A percentile compares a stretch with the other conserved stretches of the same genome.
phyloP scores from a whole-genome alignment of 2,888 invertebrate species.

The Amphiduros pacificus region DNA sequence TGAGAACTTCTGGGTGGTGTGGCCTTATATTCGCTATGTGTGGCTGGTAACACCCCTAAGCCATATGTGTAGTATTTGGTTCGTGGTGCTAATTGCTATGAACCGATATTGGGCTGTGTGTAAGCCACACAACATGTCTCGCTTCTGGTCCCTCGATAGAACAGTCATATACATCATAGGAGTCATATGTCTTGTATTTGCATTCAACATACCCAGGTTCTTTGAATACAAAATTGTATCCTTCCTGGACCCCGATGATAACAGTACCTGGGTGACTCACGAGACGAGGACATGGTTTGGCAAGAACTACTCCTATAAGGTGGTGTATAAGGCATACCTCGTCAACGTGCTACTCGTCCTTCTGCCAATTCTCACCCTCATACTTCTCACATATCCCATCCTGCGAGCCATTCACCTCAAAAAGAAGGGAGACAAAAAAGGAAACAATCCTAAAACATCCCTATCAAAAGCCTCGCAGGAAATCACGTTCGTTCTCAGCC shows the following conservation, averaged over 20 bases:
- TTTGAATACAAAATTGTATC: conserved; percentile 32
- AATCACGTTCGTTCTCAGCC: conserved; percentile 29
- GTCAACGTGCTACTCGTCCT: conserved; percentile 31
- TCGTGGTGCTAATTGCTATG: conserved; percentile 32
- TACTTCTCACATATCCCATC: conserved; percentile 29
- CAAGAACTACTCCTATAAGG: conserved; percentile 21
- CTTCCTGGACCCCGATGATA: neutral
- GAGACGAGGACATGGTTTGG: conserved; percentile 28
- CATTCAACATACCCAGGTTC: conserved; percentile 33
- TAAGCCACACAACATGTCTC: conserved; percentile 24
- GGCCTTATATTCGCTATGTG: conserved; percentile 34
- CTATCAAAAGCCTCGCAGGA: conserved; percentile 14
- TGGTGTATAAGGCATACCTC: conserved; percentile 31
- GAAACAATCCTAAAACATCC: conserved; percentile 13
- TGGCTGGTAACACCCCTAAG: conserved; percentile 32
- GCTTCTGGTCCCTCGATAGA: conserved; percentile 27
- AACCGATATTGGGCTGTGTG: conserved; percentile 37
- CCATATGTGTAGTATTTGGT: conserved; percentile 36
- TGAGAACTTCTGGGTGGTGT: conserved; percentile 28
- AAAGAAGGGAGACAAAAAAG: conserved; percentile 8
- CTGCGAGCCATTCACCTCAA: conserved; percentile 23
- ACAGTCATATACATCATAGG: conserved; percentile 27
- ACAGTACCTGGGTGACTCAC: conserved; percentile 10
- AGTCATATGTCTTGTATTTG: conserved; percentile 25
- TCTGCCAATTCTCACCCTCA: conserved; percentile 26